Evolutionary conservation across 2,888 invertebrate genomes (phyloP), one percentile per base, ranked within the genome.

Genomic region (Muschampia plurimacula): DNA sequence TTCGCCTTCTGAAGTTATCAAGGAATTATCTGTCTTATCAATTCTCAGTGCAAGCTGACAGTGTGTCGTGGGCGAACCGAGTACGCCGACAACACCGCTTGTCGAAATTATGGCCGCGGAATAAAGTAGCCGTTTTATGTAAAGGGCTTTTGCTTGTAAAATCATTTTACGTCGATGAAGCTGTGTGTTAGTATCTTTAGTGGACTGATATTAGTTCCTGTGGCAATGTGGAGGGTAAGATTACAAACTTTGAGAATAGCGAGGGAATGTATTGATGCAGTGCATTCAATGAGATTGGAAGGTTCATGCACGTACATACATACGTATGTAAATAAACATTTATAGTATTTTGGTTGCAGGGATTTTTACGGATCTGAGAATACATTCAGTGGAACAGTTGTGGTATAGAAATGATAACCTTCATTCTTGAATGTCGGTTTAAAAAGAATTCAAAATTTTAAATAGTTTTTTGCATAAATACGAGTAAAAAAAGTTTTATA

Each of bases 51-150:
- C 66, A 59, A 77, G 76, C 77, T 75, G 75, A 70, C 74, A 28
- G 74, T 73, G 68, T 73, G 74, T 69, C 76, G 81, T 81, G 79
- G 80, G 80, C 77, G 81, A 75, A 65, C 67, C 78, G 78, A 78
- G 77, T 78, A 78, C 78, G 71, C 77, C 74, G 79, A 81, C 82
- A 78, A 78, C 81, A 77, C 52, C 70, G 77, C 75, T 78, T 77
- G 79, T 77, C 79, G 78, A 81, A 82, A 80, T 82, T 82, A 82
- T 78, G 76, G 75, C 75, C 78, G 73, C 64, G 72, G 68, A 78
- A 79, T 81, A 79, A 80, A 79, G 76, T 80, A 81, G 80, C 79
- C 15, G 52, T 41, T 75, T 76, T 76, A 68, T 73, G 75, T 68
- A 63, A 44, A 70, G 65, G 60, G 67, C 70, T 67, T 67, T 72